Evolutionary conservation across 2,888 invertebrate genomes (phyloP).

Genomic region (Cenopis cana): DNA sequence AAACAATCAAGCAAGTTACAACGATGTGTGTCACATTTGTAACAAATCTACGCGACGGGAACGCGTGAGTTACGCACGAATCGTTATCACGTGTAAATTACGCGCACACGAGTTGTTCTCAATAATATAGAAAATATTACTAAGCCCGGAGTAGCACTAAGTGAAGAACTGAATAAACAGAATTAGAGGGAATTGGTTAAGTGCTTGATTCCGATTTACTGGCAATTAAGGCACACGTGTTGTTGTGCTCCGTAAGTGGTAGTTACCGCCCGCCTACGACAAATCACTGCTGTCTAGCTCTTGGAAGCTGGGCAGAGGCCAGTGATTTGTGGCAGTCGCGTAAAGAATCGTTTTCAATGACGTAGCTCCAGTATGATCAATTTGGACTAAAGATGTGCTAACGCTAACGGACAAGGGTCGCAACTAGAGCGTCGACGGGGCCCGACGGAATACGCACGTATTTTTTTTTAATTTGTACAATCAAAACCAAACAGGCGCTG

Average conservation of each 20-base stretch:
- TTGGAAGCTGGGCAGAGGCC: not conserved
- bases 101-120: constrained; percentile 15
- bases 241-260: not conserved
- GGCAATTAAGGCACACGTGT: constrained; percentile 28
- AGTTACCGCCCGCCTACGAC: not conserved
- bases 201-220: constrained; percentile 40
- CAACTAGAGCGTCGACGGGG: too few relatives aligned
- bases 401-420: too few relatives aligned
- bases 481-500: too few relatives aligned
- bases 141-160: constrained; percentile 27
- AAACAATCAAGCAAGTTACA: too few relatives aligned
- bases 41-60: not conserved
- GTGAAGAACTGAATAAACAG: constrained; percentile 29
- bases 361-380: not conserved
- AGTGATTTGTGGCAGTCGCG: constrained; percentile 1
- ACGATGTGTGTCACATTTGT: not conserved
- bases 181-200: constrained; percentile 33
- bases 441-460: too few relatives aligned
- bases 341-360: not conserved
- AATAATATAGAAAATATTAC: constrained; percentile 35
- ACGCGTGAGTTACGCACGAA: not conserved
- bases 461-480: too few relatives aligned
- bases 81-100: constrained; percentile 12
- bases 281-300: constrained; percentile 1
- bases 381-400: not conserved